Base-by-base conservation (phyloP, 2,888 invertebrate genomes). In the Geotrupes spiniger region DNA sequence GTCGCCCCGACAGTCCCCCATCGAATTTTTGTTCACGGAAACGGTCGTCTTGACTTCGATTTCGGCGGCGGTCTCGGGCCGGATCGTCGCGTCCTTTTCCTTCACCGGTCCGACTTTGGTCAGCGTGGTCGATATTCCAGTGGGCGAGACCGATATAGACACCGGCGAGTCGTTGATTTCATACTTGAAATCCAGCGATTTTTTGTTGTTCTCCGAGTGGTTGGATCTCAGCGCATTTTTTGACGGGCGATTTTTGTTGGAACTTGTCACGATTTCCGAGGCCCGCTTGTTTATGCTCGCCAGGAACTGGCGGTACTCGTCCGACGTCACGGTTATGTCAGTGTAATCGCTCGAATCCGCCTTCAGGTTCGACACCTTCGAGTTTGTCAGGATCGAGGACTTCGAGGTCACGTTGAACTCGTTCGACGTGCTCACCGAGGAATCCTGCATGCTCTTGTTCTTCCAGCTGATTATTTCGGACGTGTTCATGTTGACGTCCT, bases 251-350 rank as follows among this genome's bases (percentile, higher is more conserved):
- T 33, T 12, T 15, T 12, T 33, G n/a, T 10, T 15, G 8, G 33
- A 33, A 9, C 11, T 33, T 12, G 12, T 15, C 8, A 14, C 14
- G 12, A 15, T 33, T 14, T 33, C 15, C 33, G 15, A 9, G 2
- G 33, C 14, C 15, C 15, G 10, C 33, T 33, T 15, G 25, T 26
- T 38, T 5, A 50, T 42, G 5, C 36, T 16, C 5, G 45, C 41
- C 2, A 50, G n/a, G 28, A 50, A 50, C 21, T 50, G 45, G 12
- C 29, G 28, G n/a, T 46, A 50, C 12, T 50, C 50, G 9, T 29
- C 42, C 1, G 41, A 42, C 12, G 45, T 46, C 8, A 50, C 42
- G 8, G 45, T 50, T 6, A 50, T 37, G 33, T 33, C 33, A 4
- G 43, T 43, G 10, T 33, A 36, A 42, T 50, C 50, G 2, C 41